Evolutionary conservation across 2,113 vertebrate genomes (phyloP).

Genomic region (Fulica atra): DNA sequence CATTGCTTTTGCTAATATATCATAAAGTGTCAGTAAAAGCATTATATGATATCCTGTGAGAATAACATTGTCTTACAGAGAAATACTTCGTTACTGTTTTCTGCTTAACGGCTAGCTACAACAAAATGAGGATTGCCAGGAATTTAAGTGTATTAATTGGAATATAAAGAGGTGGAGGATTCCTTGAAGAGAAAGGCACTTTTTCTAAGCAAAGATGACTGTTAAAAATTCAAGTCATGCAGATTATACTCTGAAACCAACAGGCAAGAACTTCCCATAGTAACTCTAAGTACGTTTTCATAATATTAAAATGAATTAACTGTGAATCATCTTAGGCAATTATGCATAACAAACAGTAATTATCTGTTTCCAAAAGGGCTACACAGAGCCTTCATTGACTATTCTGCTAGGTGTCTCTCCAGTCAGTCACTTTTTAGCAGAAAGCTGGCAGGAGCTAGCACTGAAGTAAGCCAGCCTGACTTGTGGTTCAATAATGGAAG

Average conservation of each 20-base stretch:
- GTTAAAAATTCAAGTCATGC: constrained; percentile 32
- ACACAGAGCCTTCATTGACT: background rate
- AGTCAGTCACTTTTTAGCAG: background rate
- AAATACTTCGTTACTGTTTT: background rate
- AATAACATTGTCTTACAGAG: background rate
- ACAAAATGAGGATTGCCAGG: background rate
- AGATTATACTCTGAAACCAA: background rate
- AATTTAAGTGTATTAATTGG: background rate
- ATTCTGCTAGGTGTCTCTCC: background rate
- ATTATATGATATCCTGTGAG: background rate
- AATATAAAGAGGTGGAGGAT: background rate
- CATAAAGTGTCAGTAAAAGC: background rate
- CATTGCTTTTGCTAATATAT: constrained; percentile 7
- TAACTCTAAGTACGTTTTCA: background rate
- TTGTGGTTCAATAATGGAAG: background rate
- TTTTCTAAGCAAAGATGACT: background rate
- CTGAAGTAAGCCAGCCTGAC: background rate
- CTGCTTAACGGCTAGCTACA: background rate
- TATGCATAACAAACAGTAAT: constrained; percentile 29
- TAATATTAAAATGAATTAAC: background rate
- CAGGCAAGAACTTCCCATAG: background rate
- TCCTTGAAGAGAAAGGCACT: background rate
- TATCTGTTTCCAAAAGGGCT: background rate
- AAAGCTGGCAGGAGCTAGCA: background rate
- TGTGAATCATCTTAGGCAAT: background rate